These are phyloP conservation scores for Thalassoma bifasciatum DNA, from an alignment of 2,113 vertebrate species.

Conservation along the genomic window DNA sequence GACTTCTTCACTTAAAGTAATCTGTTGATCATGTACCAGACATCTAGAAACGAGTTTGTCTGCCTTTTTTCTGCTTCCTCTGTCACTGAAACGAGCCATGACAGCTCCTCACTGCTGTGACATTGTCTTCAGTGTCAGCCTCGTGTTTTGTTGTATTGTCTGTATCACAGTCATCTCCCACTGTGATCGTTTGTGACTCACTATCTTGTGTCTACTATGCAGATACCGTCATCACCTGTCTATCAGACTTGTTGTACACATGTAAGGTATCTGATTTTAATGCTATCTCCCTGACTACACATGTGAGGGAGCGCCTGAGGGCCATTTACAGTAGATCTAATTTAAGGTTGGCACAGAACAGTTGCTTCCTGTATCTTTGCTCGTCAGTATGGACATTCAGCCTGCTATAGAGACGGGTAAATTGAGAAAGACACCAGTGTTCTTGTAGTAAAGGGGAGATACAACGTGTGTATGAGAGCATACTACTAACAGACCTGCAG, in stretches of 20 bases:
- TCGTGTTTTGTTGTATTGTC: neutral
- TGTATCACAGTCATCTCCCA: slow-evolving; percentile 3
- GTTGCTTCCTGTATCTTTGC: slow-evolving; percentile 44
- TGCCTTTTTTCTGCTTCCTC: neutral
- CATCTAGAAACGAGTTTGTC: slow-evolving; percentile 32
- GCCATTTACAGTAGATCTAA: slow-evolving; percentile 49
- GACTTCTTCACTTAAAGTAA: neutral
- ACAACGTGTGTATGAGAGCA: neutral
- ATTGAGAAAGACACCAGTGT: slow-evolving; percentile 42
- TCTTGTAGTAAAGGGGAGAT: neutral
- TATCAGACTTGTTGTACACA: slow-evolving; percentile 17
- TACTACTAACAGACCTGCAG: slow-evolving; percentile 32
- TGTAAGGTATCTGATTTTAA: slow-evolving; percentile 41
- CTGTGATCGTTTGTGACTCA: neutral
- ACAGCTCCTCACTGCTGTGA: neutral
- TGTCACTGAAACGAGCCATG: neutral
- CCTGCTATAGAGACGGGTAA: slow-evolving; percentile 17
- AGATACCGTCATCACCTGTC: slow-evolving; percentile 51
- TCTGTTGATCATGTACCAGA: neutral
- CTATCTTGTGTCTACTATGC: slow-evolving; percentile 7
- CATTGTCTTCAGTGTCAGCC: neutral
- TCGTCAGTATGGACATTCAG: slow-evolving; percentile 54
- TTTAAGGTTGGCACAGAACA: slow-evolving; percentile 42
- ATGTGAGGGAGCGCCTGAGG: slow-evolving; percentile 20
- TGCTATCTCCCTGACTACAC: slow-evolving; percentile 24